phyloP scores from a whole-genome alignment of 2,888 invertebrate genomes.

The Heliconius cydno region DNA sequence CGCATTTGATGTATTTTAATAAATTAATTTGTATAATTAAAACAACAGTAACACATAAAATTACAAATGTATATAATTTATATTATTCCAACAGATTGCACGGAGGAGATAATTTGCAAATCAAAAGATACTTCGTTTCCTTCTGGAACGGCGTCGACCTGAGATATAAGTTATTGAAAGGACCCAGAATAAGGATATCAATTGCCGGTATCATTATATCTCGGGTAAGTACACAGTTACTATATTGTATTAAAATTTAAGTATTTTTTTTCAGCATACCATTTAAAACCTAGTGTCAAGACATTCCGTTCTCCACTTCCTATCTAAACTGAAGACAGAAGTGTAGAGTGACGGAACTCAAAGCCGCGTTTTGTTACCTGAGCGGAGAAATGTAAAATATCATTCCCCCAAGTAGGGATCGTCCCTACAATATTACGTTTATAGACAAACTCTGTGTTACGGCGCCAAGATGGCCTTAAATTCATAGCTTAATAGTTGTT shows the following conservation, averaged over 20 bases:
- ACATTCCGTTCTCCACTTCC: not conserved
- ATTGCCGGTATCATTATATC: constrained; percentile 98
- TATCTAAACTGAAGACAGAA: not conserved
- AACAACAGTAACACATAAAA: not conserved
- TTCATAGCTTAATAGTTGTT: not conserved
- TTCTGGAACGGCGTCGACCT: constrained; percentile 98
- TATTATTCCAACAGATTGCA: constrained; percentile 81
- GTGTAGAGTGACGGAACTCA: not conserved
- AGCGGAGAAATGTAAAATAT: not conserved
- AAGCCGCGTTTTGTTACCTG: not conserved
- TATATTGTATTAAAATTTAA: not conserved
- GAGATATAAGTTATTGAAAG: constrained; percentile 94
- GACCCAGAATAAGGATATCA: constrained; percentile 95
- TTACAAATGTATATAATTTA: not conserved
- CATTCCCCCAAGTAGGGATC: not conserved
- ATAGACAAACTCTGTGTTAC: not conserved
- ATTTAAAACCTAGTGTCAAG: not conserved
- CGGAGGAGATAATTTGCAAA: constrained; percentile 91
- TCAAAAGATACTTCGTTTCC: constrained; percentile 96
- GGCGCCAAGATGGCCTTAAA: not conserved
- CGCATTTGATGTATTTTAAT: no score
- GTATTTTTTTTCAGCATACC: not conserved
- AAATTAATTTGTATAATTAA: not conserved
- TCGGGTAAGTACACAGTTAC: constrained; percentile 86
- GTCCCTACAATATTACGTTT: not conserved